phyloP scores from a whole-genome alignment of 1,140 invertebrate genomes.

The Drosophila mojavensis region DNA sequence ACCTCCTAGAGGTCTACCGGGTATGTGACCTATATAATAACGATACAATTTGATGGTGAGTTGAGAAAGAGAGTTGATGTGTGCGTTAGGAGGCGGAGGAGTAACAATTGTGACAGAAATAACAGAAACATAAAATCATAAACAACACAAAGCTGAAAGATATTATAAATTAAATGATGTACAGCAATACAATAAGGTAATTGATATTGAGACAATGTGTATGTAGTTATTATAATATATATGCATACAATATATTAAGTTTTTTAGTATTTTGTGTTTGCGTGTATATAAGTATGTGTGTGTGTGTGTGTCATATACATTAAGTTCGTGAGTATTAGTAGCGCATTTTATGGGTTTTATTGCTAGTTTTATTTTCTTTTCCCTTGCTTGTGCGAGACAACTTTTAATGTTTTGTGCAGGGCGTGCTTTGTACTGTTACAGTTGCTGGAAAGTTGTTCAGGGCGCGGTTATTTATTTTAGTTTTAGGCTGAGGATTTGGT shows the following conservation, averaged over 20 bases:
- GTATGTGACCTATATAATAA: conserved; percentile 86
- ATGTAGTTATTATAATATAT: conserved; percentile 26
- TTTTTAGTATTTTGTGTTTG: conserved; percentile 65
- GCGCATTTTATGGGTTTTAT: conserved; percentile 26
- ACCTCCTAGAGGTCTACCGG: conserved; percentile 88
- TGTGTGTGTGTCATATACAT: conserved; percentile 34
- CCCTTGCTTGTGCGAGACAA: conserved; percentile 24
- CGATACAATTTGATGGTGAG: conserved; percentile 83
- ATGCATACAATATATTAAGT: conserved; percentile 30
- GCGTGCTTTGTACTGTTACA: conserved; percentile 43
- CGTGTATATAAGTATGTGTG: conserved; percentile 61
- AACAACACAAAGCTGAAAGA: conserved; percentile 10
- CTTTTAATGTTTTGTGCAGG: conserved; percentile 36
- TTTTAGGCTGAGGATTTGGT: conserved; percentile 3
- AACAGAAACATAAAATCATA: conserved; percentile 29
- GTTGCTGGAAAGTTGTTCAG: conserved; percentile 41
- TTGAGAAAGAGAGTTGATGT: conserved; percentile 67
- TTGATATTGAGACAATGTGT: conserved; percentile 23
- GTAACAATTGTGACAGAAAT: conserved; percentile 37
- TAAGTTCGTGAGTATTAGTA: conserved; percentile 52
- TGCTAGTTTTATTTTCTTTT: conserved; percentile 12
- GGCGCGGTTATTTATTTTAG: conserved; percentile 7
- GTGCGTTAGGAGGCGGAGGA: conserved; percentile 57
- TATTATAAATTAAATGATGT: conserved; percentile 34
- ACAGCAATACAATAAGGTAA: conserved; percentile 47